Base-by-base conservation (phyloP, 2,113 vertebrate genomes). In the Philantomba maxwellii region DNA sequence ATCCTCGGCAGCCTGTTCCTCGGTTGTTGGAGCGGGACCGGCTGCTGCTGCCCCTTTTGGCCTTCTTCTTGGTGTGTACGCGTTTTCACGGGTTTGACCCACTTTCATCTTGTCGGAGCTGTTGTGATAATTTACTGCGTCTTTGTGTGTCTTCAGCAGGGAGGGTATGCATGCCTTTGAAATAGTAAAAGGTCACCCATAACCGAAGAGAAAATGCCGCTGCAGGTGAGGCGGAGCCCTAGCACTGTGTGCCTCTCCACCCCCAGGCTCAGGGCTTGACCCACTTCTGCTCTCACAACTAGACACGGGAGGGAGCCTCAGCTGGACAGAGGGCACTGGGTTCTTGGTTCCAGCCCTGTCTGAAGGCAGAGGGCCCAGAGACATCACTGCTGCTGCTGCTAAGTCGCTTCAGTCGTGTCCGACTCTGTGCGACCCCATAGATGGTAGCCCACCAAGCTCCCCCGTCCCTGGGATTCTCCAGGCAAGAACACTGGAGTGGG, bases 41-140 rank as follows among this genome's bases (percentile, higher is more conserved):
- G 16, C 45, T 91, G 21, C n/a, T 91, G 21, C 66, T 64, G 36
- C 96, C 85, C 75, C 60, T 96, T 96, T 53, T 73, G 82, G 36
- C 33, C 47, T 78, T n/a, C 25, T 62, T 58, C 30, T 8, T 43
- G 13, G 12, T 0, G 45, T 28, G 26, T 64, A 39, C 17, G 12
- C 51, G 70, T 73, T 45, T 80, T 33, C 64, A 88, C 36, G 17
- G 47, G 7, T 85, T 70, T 95, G 87, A 25, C 75, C 82, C 81
- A 90, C 58, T 97, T 93, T 87, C 12, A 47, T 97, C 62, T 90
- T 81, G 36, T 51, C 16, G 92, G 81, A 95, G 33, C 80, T 91
- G 17, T 75, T 85, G n/a, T 78, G 92, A 93, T 81, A 86, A 64
- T 88, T 66, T 89, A 91, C 66, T 51, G 60, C 36, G 25, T 51